Evolutionary conservation across 2,797 vertebrate species (phyloP).

Genomic region (Pipistrellus pygmaeus): DNA sequence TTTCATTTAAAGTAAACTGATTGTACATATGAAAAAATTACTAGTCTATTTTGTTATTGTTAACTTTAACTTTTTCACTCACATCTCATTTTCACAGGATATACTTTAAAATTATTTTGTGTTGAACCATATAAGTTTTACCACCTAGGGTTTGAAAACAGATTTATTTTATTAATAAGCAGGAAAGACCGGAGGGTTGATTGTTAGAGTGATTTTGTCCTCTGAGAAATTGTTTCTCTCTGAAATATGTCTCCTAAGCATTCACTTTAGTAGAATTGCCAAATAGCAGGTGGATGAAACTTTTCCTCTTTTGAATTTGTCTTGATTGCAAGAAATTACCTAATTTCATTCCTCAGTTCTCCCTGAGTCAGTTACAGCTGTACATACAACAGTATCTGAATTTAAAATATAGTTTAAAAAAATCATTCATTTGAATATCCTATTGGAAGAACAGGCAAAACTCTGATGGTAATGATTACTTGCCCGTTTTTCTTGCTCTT

Average conservation of each 20-base stretch:
- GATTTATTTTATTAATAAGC: constrained; percentile 64
- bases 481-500: constrained; percentile 41
- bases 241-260: constrained; percentile 22
- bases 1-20: constrained; percentile 12
- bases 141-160: not conserved
- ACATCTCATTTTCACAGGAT: constrained; percentile 24
- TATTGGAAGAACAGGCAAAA: constrained; percentile 52
- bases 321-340: constrained; percentile 77
- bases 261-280: constrained; percentile 60
- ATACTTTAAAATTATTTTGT: not conserved
- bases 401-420: constrained; percentile 72
- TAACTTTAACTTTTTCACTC: not conserved
- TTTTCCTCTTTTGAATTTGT: constrained; percentile 72
- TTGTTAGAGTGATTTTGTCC: not conserved
- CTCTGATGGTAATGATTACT: constrained; percentile 9
- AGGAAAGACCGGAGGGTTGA: constrained; percentile 58
- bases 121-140: not conserved
- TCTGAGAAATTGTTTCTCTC: constrained; percentile 46
- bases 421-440: constrained; percentile 58
- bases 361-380: constrained; percentile 66
- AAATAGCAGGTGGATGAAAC: constrained; percentile 71
- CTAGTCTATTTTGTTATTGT: not conserved
- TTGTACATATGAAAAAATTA: not conserved
- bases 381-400: constrained; percentile 63
- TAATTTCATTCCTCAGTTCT: constrained; percentile 70